Evolutionary conservation across 35 echinoderm and acorn worm species (phyloP).

Genomic region (Heliocidaris erythrogramma): DNA sequence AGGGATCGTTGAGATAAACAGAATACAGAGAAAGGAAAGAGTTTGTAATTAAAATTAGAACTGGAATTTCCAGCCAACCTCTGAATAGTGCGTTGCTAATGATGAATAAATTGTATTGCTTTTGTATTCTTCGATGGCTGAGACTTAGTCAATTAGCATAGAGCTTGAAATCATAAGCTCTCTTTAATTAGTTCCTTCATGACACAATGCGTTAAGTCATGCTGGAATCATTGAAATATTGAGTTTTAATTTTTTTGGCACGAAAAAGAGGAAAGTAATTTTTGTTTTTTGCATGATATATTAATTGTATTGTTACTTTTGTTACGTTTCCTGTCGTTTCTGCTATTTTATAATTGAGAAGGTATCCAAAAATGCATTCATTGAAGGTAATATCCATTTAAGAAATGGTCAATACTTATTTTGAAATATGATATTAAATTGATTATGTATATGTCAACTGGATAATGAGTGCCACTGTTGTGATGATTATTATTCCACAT

Average conservation of each 20-base stretch:
- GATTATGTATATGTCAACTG: slow-evolving; percentile 44
- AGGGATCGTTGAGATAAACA: neutral
- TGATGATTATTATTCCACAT: neutral
- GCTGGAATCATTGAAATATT: neutral
- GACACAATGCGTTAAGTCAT: neutral
- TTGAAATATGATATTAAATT: slow-evolving; percentile 28
- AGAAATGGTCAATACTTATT: slow-evolving; percentile 35
- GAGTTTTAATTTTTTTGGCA: neutral
- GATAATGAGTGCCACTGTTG: neutral
- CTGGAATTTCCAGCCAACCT: neutral
- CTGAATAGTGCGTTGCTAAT: neutral
- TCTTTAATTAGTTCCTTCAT: neutral
- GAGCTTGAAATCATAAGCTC: neutral
- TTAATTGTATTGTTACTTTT: slow-evolving; percentile 11
- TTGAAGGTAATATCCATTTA: slow-evolving; percentile 19
- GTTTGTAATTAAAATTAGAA: neutral
- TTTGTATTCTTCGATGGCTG: slow-evolving; percentile 10
- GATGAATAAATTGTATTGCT: neutral
- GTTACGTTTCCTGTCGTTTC: neutral
- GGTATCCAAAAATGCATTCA: neutral
- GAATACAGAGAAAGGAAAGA: neutral
- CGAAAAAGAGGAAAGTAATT: neutral
- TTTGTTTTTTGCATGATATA: neutral
- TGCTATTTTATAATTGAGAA: neutral
- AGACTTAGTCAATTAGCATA: neutral